Evolutionary conservation across 23 tunicate genomes (phyloP), one percentile per base, ranked within the genome.

Genomic region (Oikopleura dioica): DNA sequence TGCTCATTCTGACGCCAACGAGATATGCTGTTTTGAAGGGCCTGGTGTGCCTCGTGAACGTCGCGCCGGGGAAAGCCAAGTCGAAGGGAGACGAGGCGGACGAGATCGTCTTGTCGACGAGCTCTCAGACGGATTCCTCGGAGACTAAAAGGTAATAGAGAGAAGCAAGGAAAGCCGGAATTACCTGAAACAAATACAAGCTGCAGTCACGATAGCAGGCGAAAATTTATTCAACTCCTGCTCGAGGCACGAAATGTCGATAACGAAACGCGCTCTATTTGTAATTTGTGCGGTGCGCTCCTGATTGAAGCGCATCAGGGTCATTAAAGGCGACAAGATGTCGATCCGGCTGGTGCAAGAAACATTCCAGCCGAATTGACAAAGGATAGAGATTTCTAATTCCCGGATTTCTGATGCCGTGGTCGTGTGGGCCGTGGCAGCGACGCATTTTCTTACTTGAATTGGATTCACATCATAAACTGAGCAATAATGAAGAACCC

Each of bases 341-440:
- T 63, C 72, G 72, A 12, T 12, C 16, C 30, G 30, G 33, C 30
- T 63, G 2, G 26, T 31, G 26, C 30, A 63, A 63, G 26, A 31
- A 63, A 63, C 72, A 12, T 63, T 5, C 72, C 72, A 63, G 4
- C 33, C 26, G 4, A 63, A 21, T 28, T 63, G 16, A 4, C 16
- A 28, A 28, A 63, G 72, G 2, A 63, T 28, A 16, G 26, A 12
- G 33, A 63, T 5, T 63, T 63, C 72, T 31, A 63, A 12, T 23
- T 63, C 72, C 4, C 72, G 72, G 33, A 63, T 63, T 63, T 63
- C 30, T 12, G 72, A 28, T 28, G 29, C 72, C 33, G 72, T 63
- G 33, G 26, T 63, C 5, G 72, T 12, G 26, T 63, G 29, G 33
- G 16, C 72, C 72, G 72, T 63, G 26, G 16, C 16, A 63, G 26